Conservation (phyloP, 2,797 vertebrate genomes). For the Mus caroli region DNA sequence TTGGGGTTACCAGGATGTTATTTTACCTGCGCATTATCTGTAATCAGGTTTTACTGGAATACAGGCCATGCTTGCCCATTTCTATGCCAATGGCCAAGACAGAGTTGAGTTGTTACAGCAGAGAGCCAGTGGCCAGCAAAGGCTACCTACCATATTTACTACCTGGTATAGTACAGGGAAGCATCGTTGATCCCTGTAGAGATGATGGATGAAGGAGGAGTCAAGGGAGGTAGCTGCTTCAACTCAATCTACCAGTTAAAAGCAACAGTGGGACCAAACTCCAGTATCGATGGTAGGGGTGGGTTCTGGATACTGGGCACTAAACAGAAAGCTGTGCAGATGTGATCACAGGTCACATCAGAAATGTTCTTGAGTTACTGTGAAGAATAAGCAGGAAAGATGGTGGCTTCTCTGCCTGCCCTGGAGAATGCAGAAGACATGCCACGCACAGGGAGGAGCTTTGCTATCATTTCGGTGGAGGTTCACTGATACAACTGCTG, state of each 20-base stretch:
- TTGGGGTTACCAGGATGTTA: background rate
- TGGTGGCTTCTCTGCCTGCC: background rate
- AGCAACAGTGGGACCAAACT: background rate
- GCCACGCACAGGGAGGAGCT: background rate
- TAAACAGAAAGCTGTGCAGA: background rate
- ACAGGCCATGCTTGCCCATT: background rate
- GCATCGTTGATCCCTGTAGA: background rate
- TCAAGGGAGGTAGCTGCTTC: background rate
- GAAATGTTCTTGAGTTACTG: background rate
- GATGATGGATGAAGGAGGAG: background rate
- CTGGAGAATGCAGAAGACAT: background rate
- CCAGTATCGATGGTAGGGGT: background rate
- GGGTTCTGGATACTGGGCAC: background rate
- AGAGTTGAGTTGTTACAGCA: background rate
- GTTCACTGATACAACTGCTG: background rate
- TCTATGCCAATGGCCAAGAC: background rate
- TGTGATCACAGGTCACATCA: background rate
- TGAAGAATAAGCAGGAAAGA: background rate
- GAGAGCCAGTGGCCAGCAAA: background rate
- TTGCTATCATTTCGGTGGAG: background rate
- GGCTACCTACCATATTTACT: background rate
- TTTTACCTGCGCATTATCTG: background rate
- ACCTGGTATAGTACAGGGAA: background rate
- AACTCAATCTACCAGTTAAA: background rate
- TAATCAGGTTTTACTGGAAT: constrained; percentile 19